phyloP scores from a whole-genome alignment of 2,113 vertebrate species.

The Percina caprodes region DNA sequence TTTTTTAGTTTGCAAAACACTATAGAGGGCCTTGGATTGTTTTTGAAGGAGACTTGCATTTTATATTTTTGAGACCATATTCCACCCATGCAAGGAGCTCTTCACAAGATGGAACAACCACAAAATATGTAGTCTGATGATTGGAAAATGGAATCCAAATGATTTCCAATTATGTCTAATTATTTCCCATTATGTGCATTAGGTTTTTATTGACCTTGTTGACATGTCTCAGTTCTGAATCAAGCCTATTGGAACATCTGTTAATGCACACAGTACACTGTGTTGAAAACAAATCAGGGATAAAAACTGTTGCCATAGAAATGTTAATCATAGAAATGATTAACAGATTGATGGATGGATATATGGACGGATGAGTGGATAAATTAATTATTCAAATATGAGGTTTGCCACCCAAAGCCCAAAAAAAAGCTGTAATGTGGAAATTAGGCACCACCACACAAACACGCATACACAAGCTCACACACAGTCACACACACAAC shows the following conservation, averaged over 20 bases:
- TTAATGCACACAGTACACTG: constrained; percentile 28
- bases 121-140: neutral
- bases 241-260: constrained; percentile 5
- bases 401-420: constrained; percentile 27
- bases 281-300: neutral
- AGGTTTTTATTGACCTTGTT: neutral
- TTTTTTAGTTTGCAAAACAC: no score
- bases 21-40: no score
- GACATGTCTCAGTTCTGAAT: constrained; percentile 14
- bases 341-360: constrained; percentile 15
- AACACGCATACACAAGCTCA: constrained; percentile 20
- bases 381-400: constrained; percentile 29
- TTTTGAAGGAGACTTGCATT: no score
- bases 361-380: constrained; percentile 25
- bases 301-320: constrained; percentile 10
- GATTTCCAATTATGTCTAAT: neutral
- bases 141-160: neutral
- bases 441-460: constrained; percentile 60
- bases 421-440: constrained; percentile 38
- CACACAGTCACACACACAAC: constrained; percentile 50
- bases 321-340: constrained; percentile 1
- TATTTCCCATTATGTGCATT: neutral
- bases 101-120: no score
- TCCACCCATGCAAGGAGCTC: no score
- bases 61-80: no score